These are phyloP conservation scores for Sarcophaga subvicina DNA, from an alignment of 2,888 invertebrate genomes.

Conservation along the genomic window DNA sequence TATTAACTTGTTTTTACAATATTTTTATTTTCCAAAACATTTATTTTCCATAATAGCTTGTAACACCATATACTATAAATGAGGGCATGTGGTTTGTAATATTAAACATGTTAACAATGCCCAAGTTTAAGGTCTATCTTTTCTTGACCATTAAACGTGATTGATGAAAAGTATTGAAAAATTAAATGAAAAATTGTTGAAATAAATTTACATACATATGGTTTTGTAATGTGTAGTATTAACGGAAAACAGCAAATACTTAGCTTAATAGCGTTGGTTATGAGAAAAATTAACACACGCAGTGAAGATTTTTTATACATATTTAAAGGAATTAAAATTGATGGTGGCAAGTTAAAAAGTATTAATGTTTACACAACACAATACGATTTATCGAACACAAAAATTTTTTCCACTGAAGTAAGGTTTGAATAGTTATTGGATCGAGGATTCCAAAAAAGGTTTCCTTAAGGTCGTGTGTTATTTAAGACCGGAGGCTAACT, in stretches of 20 bases:
- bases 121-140: constrained; percentile 47
- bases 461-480: no score
- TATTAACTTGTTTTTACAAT: neutral
- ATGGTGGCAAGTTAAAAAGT: no score
- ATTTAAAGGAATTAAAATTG: no score
- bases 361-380: no score
- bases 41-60: constrained; percentile 52
- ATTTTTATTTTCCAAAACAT: constrained; percentile 51
- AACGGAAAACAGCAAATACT: no score
- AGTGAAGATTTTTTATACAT: no score
- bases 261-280: neutral
- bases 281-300: neutral
- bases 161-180: constrained; percentile 48
- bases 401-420: no score
- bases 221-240: neutral
- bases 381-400: no score
- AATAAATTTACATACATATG: constrained; percentile 15
- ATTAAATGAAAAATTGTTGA: constrained; percentile 39
- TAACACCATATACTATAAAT: neutral
- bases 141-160: constrained; percentile 46
- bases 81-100: neutral
- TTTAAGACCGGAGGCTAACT: no score
- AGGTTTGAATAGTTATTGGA: no score
- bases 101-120: constrained; percentile 25
- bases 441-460: no score